Evolutionary conservation across 92 coral and sea anemone genomes (phyloP).

Genomic region (Palythoa grandis): DNA sequence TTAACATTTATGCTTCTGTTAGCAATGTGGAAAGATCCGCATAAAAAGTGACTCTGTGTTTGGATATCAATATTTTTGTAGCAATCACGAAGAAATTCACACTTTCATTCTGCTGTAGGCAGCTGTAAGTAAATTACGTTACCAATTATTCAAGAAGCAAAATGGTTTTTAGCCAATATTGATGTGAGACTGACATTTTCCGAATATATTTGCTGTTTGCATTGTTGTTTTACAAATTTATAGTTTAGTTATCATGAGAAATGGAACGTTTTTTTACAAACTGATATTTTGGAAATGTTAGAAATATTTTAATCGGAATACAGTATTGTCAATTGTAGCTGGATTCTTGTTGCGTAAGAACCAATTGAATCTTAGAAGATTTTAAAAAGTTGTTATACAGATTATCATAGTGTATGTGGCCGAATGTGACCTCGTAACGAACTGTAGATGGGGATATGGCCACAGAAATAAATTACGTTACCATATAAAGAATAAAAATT

Average conservation of each 20-base stretch:
- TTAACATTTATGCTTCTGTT: background rate
- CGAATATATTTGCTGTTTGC: constrained; percentile 15
- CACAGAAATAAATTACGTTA: constrained; percentile 14
- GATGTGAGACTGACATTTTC: constrained; percentile 7
- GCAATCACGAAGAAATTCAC: background rate
- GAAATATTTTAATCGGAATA: constrained; percentile 15
- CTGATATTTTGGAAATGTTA: constrained; percentile 5
- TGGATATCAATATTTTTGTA: constrained; percentile 13
- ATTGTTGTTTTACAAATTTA: background rate
- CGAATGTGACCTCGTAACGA: constrained; percentile 9
- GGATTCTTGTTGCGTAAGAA: constrained; percentile 25
- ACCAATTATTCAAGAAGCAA: constrained; percentile 4
- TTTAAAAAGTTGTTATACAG: constrained; percentile 1
- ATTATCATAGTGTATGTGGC: constrained; percentile 10
- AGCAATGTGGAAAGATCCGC: background rate
- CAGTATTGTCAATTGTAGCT: constrained; percentile 7
- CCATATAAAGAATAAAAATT: constrained; percentile 11
- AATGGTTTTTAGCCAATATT: background rate
- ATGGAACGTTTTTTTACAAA: background rate
- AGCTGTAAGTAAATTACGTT: constrained; percentile 15
- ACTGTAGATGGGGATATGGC: constrained; percentile 20
- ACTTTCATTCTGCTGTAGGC: constrained; percentile 1
- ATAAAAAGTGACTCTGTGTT: background rate
- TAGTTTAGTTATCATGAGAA: background rate
- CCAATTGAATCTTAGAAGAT: constrained; percentile 3